phyloP scores from a whole-genome alignment of 2,797 vertebrate genomes.

The Rallus crepitans region DNA sequence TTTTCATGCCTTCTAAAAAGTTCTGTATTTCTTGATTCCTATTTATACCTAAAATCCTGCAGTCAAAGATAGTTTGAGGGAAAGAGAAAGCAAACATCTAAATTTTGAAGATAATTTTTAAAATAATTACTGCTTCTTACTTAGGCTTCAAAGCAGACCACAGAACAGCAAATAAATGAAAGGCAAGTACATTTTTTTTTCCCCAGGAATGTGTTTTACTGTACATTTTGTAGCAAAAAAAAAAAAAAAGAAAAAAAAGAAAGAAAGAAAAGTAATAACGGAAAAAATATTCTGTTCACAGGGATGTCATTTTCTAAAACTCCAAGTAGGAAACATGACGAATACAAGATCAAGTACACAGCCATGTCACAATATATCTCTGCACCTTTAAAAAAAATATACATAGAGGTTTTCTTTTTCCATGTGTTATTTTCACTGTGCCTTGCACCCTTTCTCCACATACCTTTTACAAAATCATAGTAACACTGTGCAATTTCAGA shows the following conservation, averaged over 20 bases:
- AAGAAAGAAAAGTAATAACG: not conserved
- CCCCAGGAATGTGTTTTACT: slow-evolving; percentile 75
- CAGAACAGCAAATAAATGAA: slow-evolving; percentile 54
- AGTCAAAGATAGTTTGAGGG: not conserved
- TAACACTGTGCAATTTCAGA: slow-evolving; percentile 41
- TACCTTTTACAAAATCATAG: slow-evolving; percentile 40
- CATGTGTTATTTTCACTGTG: slow-evolving; percentile 38
- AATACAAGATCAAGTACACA: slow-evolving; percentile 81
- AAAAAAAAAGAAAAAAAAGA: not conserved
- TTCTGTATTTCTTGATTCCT: not conserved
- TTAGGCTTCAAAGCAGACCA: slow-evolving; percentile 53
- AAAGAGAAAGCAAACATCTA: not conserved
- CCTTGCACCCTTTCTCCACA: not conserved
- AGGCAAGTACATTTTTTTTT: slow-evolving; percentile 34
- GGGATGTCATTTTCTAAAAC: slow-evolving; percentile 83
- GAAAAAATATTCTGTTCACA: slow-evolving; percentile 87
- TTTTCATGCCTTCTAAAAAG: not conserved
- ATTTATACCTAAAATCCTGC: not conserved
- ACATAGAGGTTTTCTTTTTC: slow-evolving; percentile 6
- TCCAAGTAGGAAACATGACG: slow-evolving; percentile 85
- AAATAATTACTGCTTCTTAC: not conserved
- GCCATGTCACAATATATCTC: slow-evolving; percentile 84
- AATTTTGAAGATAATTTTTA: not conserved
- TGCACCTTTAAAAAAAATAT: slow-evolving; percentile 57
- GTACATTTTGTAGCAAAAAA: slow-evolving; percentile 80